A percentile compares a stretch with the other conserved stretches of the same genome.
These are phyloP conservation scores for Perizoma affinitatum DNA, from an alignment of 2,888 invertebrate species.

Conservation along the genomic window DNA sequence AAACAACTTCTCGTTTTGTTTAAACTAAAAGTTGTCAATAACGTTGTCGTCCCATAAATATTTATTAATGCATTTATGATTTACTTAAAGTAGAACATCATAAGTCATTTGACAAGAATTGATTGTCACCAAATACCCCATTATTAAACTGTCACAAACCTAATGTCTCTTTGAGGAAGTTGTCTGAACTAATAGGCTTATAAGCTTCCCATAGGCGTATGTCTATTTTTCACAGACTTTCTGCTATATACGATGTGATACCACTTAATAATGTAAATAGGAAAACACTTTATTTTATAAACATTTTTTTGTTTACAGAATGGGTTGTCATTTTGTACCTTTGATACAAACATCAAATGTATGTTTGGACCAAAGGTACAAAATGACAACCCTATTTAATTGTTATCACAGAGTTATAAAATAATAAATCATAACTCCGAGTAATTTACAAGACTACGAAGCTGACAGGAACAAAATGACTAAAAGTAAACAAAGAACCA, in stretches of 20 bases:
- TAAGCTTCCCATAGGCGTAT: conserved; percentile 14
- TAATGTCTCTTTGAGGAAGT: conserved; percentile 17
- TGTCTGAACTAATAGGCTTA: conserved; percentile 13
- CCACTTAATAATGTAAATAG: neutral
- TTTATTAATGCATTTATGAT: no score
- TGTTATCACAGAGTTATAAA: neutral
- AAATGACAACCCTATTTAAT: no score
- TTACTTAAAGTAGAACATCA: no score
- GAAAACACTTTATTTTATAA: no score
- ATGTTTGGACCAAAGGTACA: no score
- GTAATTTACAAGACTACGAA: conserved; percentile 2
- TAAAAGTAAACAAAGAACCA: conserved; percentile 26
- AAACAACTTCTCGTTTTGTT: no score
- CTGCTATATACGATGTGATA: neutral
- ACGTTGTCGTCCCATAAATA: no score
- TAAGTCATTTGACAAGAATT: neutral
- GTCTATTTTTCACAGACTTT: conserved; percentile 9
- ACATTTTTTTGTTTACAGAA: no score
- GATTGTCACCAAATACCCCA: neutral
- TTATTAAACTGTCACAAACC: conserved; percentile 7
- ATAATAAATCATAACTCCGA: conserved; percentile 4
- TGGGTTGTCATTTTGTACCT: no score
- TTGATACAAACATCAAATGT: no score
- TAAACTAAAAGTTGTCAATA: no score
- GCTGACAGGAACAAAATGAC: conserved; percentile 23